Evolutionary conservation across 2,113 vertebrate species (phyloP).

Genomic region (Crotalus horridus): DNA sequence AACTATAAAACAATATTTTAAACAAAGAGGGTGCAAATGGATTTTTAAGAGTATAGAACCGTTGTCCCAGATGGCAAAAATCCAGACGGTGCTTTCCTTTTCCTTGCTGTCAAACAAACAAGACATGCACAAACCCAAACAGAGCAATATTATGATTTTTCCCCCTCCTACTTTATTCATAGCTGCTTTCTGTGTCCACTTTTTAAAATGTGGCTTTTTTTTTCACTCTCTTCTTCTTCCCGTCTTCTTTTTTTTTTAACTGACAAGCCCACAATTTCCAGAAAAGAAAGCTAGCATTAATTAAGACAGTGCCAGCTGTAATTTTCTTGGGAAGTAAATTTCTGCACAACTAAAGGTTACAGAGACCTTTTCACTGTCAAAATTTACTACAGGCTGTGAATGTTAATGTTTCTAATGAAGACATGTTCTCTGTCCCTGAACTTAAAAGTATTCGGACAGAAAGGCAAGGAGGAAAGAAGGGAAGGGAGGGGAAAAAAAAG

Average conservation of each 20-base stretch:
- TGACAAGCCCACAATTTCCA: conserved; percentile 99
- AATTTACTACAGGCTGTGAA: conserved; percentile 99
- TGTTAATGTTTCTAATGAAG: conserved; percentile 99
- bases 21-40: conserved; percentile 66
- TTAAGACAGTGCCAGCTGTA: conserved; percentile 99
- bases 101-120: conserved; percentile 69
- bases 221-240: conserved; percentile 42
- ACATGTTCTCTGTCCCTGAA: conserved; percentile 99
- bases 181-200: conserved; percentile 78
- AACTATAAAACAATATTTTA: conserved; percentile 63
- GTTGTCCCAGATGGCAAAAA: conserved; percentile 73
- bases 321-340: conserved; percentile 99
- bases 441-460: conserved; percentile 96
- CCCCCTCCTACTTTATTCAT: conserved; percentile 75
- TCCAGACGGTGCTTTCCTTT: conserved; percentile 76
- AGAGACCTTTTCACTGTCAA: conserved; percentile 99
- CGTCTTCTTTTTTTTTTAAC: conserved; percentile 81
- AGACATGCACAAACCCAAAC: conserved; percentile 46
- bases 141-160: conserved; percentile 80
- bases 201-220: conserved; percentile 77
- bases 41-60: conserved; percentile 73
- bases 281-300: conserved; percentile 99
- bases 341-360: conserved; percentile 99
- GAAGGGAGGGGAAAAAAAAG: neutral
- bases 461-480: conserved; percentile 69